Evolutionary conservation across 2,888 invertebrate genomes (phyloP).

Genomic region (Dolichomitus sp.): DNA sequence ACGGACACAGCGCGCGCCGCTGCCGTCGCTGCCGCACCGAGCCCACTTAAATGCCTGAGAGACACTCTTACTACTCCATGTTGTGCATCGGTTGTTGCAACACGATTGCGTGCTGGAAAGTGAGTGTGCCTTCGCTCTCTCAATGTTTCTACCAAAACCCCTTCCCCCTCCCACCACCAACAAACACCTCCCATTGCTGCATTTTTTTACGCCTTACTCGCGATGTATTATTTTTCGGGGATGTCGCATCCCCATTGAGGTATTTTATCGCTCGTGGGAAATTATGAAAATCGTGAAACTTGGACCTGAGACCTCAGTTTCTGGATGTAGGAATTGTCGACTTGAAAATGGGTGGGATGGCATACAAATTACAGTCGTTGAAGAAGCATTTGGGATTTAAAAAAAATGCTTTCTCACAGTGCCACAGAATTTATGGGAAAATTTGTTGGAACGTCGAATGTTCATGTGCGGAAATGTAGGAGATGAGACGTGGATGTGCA

Average conservation of each 20-base stretch:
- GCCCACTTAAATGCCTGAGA: constrained; percentile 80
- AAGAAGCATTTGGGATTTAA: background rate
- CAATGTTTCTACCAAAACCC: constrained; percentile 6
- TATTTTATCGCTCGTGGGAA: too few species aligned
- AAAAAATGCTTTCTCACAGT: background rate
- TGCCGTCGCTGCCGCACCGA: constrained; percentile 57
- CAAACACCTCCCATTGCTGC: background rate
- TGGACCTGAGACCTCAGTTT: background rate
- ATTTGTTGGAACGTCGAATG: background rate
- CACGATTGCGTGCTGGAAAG: constrained; percentile 81
- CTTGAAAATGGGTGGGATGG: background rate
- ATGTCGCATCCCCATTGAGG: background rate
- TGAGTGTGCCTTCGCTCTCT: constrained; percentile 74
- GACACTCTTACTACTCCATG: constrained; percentile 82
- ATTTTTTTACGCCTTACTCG: background rate
- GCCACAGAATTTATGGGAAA: background rate
- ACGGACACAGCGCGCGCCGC: constrained; percentile 47
- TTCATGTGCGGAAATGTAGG: background rate
- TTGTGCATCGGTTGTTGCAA: constrained; percentile 82
- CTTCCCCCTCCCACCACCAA: background rate
- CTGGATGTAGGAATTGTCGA: background rate
- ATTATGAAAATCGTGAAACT: background rate
- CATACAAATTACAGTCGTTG: background rate
- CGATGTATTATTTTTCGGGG: background rate
- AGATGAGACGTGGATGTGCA: background rate